Conservation (phyloP, 2,797 vertebrate genomes). For the Miichthys miiuy region DNA sequence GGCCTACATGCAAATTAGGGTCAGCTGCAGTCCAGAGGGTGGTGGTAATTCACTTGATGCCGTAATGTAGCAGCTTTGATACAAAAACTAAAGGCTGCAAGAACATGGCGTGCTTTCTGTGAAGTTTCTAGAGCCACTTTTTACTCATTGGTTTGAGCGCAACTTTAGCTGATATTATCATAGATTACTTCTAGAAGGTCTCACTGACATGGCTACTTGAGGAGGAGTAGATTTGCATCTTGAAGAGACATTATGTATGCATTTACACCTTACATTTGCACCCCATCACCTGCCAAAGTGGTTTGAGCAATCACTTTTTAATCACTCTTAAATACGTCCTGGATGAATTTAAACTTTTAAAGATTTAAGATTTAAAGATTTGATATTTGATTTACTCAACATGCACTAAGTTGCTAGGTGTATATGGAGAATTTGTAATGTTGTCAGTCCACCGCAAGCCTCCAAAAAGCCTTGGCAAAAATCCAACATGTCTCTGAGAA, state of each 20-base stretch:
- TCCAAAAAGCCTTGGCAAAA: background rate
- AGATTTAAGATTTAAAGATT: too few species aligned
- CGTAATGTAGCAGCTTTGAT: background rate
- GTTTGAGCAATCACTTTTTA: background rate
- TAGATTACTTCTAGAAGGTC: background rate
- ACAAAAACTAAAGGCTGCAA: background rate
- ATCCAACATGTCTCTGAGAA: constrained; percentile 9
- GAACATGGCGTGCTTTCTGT: too few species aligned
- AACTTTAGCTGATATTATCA: background rate
- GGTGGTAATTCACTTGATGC: background rate
- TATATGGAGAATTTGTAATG: constrained; percentile 5
- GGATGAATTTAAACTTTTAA: background rate
- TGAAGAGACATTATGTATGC: background rate
- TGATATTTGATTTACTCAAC: background rate
- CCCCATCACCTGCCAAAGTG: background rate
- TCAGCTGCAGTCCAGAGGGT: background rate
- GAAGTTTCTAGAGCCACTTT: too few species aligned
- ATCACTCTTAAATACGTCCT: background rate
- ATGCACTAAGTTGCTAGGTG: background rate
- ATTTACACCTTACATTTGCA: background rate
- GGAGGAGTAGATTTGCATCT: too few species aligned
- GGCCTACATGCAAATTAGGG: background rate
- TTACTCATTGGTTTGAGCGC: too few species aligned
- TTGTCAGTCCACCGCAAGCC: background rate
- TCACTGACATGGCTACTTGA: background rate